A percentile compares a stretch with the other conserved stretches of the same genome.
phyloP scores from a whole-genome alignment of 2,888 invertebrate species.

The Polyploca ridens region DNA sequence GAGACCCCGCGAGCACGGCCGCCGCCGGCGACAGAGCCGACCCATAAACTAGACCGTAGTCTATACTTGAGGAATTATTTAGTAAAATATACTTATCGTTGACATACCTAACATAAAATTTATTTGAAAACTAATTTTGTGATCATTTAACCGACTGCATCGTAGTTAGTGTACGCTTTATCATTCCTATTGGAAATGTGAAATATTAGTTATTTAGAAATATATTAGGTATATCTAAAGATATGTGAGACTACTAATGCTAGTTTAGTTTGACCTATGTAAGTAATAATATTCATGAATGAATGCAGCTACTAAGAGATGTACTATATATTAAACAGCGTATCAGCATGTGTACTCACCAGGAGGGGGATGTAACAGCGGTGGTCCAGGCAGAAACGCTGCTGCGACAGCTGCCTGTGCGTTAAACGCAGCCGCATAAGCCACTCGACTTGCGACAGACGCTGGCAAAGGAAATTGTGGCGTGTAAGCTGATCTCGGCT shows the following conservation, averaged over 20 bases:
- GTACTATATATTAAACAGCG: background rate
- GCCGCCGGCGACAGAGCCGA: background rate
- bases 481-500: conserved; percentile 80
- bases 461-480: conserved; percentile 88
- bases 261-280: too few relatives aligned
- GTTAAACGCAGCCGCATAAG: conserved; percentile 96
- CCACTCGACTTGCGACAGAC: conserved; percentile 92
- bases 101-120: too few relatives aligned
- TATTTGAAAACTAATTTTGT: too few relatives aligned
- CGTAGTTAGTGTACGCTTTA: too few relatives aligned
- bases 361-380: conserved; percentile 74
- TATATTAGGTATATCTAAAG: too few relatives aligned
- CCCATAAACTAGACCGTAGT: background rate
- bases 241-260: too few relatives aligned
- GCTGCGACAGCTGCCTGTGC: conserved; percentile 96
- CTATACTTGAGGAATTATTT: background rate
- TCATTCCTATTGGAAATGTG: too few relatives aligned
- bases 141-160: too few relatives aligned
- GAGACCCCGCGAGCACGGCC: conserved; percentile 12
- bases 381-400: conserved; percentile 91
- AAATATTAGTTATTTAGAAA: too few relatives aligned
- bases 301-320: background rate
- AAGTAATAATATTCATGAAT: too few relatives aligned
- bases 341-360: conserved; percentile 58
- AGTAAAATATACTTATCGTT: background rate